phyloP scores from a whole-genome alignment of 2,888 invertebrate genomes.

The Hoplodrina blanda region DNA sequence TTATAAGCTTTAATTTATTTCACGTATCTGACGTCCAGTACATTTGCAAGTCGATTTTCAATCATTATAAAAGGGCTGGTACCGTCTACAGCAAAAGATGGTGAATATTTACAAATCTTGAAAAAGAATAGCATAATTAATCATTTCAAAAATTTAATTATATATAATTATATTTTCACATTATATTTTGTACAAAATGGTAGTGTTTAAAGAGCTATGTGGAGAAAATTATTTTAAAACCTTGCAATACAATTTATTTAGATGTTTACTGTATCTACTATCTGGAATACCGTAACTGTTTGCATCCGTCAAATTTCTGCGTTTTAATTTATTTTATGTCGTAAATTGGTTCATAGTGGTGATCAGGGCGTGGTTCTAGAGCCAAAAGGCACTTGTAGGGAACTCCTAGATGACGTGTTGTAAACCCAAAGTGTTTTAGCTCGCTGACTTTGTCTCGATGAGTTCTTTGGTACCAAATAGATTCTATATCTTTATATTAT shows the following conservation, averaged over 20 bases:
- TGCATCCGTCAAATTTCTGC: conserved; percentile 4
- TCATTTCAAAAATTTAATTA: neutral
- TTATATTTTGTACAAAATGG: neutral
- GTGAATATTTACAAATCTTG: neutral
- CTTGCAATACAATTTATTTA: neutral
- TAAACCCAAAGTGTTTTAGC: neutral
- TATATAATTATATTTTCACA: neutral
- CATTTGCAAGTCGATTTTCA: conserved; percentile 8
- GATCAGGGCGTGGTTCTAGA: neutral
- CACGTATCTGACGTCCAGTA: neutral
- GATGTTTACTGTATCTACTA: conserved; percentile 9
- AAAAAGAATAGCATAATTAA: neutral
- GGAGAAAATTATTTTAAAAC: neutral
- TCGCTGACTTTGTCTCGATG: conserved; percentile 4
- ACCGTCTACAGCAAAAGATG: neutral
- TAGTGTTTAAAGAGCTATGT: neutral
- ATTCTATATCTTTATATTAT: neutral
- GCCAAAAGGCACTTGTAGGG: neutral
- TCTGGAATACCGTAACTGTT: neutral
- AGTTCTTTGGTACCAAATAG: neutral
- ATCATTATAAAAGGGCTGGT: conserved; percentile 8
- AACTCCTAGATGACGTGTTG: neutral
- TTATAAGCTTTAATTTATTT: neutral
- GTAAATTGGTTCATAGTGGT: neutral
- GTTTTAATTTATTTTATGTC: neutral